A percentile compares a stretch with the other conserved stretches of the same genome.
phyloP scores from a whole-genome alignment of 2,888 invertebrate genomes.

The Plebejus melissa region DNA sequence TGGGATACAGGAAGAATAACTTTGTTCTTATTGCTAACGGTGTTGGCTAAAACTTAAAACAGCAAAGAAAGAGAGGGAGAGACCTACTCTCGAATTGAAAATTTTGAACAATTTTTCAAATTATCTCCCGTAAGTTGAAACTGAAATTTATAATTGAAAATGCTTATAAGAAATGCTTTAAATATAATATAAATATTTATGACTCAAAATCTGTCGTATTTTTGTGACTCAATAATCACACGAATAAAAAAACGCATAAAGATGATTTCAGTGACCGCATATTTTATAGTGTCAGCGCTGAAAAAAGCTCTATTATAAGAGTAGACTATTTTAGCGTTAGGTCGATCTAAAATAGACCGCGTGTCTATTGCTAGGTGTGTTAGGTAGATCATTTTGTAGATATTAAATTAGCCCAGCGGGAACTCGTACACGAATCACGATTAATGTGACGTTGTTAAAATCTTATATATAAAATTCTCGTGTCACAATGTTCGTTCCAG shows the following conservation, averaged over 20 bases:
- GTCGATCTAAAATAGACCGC: constrained; percentile 60
- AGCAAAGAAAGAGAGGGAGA: too few species aligned
- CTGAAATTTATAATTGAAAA: not conserved
- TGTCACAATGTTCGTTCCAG: too few species aligned
- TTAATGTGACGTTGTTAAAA: too few species aligned
- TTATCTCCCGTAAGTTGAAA: too few species aligned
- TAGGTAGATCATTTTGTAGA: not conserved
- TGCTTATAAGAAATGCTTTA: not conserved
- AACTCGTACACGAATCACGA: not conserved
- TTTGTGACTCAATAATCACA: not conserved
- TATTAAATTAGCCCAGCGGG: not conserved
- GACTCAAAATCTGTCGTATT: not conserved
- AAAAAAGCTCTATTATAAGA: constrained; percentile 64
- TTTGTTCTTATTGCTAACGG: too few species aligned
- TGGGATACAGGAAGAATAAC: not conserved
- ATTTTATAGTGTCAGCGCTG: constrained; percentile 1
- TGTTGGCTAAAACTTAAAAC: too few species aligned
- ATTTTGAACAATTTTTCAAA: too few species aligned
- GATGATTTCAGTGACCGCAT: constrained; percentile 11
- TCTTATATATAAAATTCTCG: too few species aligned
- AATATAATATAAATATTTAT: not conserved
- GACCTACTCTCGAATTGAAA: too few species aligned
- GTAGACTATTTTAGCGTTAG: constrained; percentile 59
- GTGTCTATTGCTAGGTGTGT: constrained; percentile 36
- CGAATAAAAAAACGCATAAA: not conserved